Base-by-base conservation (phyloP, 2,797 vertebrate genomes). In the Pampus argenteus region DNA sequence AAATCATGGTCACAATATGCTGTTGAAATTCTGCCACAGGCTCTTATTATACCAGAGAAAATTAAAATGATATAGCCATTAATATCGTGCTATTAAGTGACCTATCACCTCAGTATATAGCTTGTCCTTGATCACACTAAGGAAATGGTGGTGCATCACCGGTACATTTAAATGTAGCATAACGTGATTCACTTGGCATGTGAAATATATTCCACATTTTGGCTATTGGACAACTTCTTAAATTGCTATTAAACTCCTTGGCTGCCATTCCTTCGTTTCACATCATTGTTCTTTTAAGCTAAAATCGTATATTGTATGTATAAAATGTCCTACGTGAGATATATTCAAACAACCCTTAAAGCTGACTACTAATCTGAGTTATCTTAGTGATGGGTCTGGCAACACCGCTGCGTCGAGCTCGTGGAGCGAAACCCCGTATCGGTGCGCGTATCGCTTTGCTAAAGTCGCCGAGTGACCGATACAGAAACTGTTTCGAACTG, bases 1-100 rank as follows among this genome's bases (percentile, higher is more conserved):
- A 79, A 68, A 77, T 83, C 71, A 69, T 36, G 74, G 56, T 51
- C 55, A 71, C 50, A 76, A 60, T 74, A 75, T 55, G 68, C 44
- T 79, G 61, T 48, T 45, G 76, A 82, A 79, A 70, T 58, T 52
- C 75, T 65, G 65, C 76, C 72, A 23, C 42, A 17, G 70, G 73
- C 56, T 48, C 61, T 64, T 79, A 74, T 67, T 76, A 68, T 65
- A 66, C 14, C 20, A 15, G 3, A 50, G 66, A 38, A 71, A 75
- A 79, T 81, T 22, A 45, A 78, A 76, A 74, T 59, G 42, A 49
- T 57, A 44, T 18, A 59, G 65, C 18, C 40, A 61, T 76, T 78
- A 74, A 70, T 71, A 75, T 75, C 36, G 60, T 23, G 40, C 50
- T 48, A 71, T 59, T 79, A 77, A 76, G 42, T 79, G 50, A 78